Conservation (phyloP, 23 tunicate genomes). For the Styela clava region DNA sequence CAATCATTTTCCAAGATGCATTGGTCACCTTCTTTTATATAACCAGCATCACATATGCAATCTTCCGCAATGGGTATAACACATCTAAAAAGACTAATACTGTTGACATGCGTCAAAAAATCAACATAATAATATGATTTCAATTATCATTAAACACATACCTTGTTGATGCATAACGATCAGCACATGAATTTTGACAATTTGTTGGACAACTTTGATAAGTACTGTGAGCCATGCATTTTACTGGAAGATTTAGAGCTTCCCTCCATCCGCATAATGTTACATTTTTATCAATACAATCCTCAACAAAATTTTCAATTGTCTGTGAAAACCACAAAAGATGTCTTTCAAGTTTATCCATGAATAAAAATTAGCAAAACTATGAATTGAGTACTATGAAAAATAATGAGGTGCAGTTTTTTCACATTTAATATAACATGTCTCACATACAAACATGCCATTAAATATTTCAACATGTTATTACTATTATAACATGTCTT, state of each 20-base stretch:
- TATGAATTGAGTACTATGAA: too few relatives aligned
- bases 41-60: slow-evolving; percentile 6
- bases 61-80: background rate
- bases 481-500: too few relatives aligned
- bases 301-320: slow-evolving; percentile 27
- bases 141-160: too few relatives aligned
- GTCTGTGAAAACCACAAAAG: slow-evolving; percentile 12
- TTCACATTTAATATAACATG: too few relatives aligned
- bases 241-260: slow-evolving; percentile 11
- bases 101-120: too few relatives aligned
- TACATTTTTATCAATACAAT: slow-evolving; percentile 30
- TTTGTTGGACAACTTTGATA: slow-evolving; percentile 42
- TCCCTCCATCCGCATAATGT: slow-evolving; percentile 41
- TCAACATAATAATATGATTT: too few relatives aligned
- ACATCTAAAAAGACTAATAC: background rate
- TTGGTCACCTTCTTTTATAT: slow-evolving; percentile 5
- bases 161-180: slow-evolving; percentile 43
- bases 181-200: slow-evolving; percentile 45
- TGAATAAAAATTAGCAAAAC: too few relatives aligned
- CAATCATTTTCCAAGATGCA: slow-evolving; percentile 4
- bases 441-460: too few relatives aligned
- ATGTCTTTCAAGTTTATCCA: background rate
- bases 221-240: slow-evolving; percentile 40
- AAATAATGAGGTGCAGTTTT: too few relatives aligned
- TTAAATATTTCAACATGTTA: too few relatives aligned